Evolutionary conservation across 2,113 vertebrate genomes (phyloP).

Genomic region (Panthera leo): DNA sequence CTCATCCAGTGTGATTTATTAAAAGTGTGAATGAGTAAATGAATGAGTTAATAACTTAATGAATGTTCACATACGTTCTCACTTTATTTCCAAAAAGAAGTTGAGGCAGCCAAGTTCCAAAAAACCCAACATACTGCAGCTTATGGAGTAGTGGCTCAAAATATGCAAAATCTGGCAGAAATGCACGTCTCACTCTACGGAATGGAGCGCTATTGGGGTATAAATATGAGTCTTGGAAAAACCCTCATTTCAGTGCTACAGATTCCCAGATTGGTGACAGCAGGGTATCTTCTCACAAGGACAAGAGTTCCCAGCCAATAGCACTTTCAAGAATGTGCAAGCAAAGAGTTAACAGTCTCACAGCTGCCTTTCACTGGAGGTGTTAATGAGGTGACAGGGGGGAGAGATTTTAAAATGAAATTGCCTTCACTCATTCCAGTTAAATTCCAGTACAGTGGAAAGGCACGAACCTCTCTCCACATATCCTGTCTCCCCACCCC

Average conservation of each 20-base stretch:
- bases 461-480: background rate
- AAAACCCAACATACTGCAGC: constrained; percentile 67
- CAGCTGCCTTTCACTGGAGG: constrained; percentile 80
- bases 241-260: constrained; percentile 66
- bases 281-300: constrained; percentile 79
- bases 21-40: constrained; percentile 66
- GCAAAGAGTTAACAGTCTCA: constrained; percentile 82
- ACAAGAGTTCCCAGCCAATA: constrained; percentile 75
- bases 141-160: constrained; percentile 71
- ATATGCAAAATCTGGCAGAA: constrained; percentile 78
- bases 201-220: constrained; percentile 71
- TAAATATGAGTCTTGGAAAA: constrained; percentile 79
- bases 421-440: constrained; percentile 67
- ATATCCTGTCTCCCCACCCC: background rate
- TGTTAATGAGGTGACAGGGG: constrained; percentile 82
- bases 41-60: constrained; percentile 79
- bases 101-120: constrained; percentile 73
- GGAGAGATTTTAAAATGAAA: constrained; percentile 76
- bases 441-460: constrained; percentile 75
- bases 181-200: constrained; percentile 46
- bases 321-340: constrained; percentile 78
- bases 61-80: constrained; percentile 76
- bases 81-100: constrained; percentile 74
- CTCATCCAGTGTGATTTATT: constrained; percentile 58
- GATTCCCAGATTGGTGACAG: constrained; percentile 80